phyloP scores from a whole-genome alignment of 2,888 invertebrate species.

The Hoplodrina ambigua region DNA sequence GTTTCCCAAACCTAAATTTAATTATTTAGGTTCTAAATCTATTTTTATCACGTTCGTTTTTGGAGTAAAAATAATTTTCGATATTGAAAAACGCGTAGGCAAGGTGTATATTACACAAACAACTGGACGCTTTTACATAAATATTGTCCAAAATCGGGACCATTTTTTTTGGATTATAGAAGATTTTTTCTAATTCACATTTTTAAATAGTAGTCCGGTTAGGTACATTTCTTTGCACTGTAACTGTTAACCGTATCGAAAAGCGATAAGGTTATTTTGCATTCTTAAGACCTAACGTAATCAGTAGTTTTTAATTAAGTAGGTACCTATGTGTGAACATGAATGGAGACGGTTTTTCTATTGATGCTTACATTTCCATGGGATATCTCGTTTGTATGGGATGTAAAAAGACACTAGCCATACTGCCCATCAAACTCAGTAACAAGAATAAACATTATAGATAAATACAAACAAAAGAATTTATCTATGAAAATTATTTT shows the following conservation, averaged over 20 bases:
- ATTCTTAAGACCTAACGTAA: not conserved
- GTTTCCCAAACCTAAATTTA: not conserved
- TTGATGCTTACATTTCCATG: not conserved
- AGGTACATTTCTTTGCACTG: not conserved
- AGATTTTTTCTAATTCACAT: too few relatives aligned
- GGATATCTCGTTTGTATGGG: too few relatives aligned
- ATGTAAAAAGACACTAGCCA: too few relatives aligned
- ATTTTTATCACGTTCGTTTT: not conserved
- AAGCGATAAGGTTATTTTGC: not conserved
- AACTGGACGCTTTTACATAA: not conserved
- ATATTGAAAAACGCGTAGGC: not conserved
- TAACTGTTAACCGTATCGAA: not conserved
- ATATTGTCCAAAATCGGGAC: not conserved
- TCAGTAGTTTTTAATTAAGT: not conserved
- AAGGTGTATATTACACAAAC: constrained; percentile 1
- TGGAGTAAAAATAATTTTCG: not conserved
- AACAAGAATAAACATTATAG: too few relatives aligned
- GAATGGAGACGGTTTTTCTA: not conserved
- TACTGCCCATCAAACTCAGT: too few relatives aligned
- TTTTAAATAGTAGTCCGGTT: too few relatives aligned
- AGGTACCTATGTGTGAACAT: not conserved
- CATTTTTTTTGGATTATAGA: too few relatives aligned
- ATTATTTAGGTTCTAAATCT: not conserved
- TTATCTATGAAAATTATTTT: too few relatives aligned
- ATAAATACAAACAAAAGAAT: too few relatives aligned